phyloP scores from a whole-genome alignment of 2,888 invertebrate genomes.

The Acanthosoma haemorrhoidale region DNA sequence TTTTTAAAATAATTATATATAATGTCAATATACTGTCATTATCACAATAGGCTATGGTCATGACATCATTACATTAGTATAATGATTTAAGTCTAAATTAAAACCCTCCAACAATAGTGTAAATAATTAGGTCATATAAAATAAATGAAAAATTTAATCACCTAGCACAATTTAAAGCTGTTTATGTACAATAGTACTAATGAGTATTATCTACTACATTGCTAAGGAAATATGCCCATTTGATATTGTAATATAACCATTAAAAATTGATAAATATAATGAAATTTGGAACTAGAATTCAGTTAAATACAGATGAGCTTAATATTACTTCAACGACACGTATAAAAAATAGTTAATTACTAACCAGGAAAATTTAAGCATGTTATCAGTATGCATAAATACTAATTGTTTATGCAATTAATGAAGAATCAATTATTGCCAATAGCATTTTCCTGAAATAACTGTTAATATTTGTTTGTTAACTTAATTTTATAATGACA shows the following conservation, averaged over 20 bases:
- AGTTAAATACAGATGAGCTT: no score
- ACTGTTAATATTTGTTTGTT: background rate
- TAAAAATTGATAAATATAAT: no score
- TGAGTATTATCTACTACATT: background rate
- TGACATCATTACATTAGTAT: background rate
- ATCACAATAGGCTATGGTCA: slow-evolving; percentile 1
- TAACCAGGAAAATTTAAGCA: background rate
- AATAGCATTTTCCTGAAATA: background rate
- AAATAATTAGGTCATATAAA: background rate
- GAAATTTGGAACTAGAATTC: no score
- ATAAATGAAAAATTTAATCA: background rate
- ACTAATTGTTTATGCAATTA: background rate
- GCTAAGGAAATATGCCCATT: no score
- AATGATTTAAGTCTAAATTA: background rate
- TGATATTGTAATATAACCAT: no score
- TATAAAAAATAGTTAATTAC: slow-evolving; percentile 2
- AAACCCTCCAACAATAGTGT: background rate
- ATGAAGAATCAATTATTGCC: slow-evolving; percentile 2
- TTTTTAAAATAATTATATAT: background rate
- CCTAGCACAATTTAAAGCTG: background rate
- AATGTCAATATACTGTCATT: slow-evolving; percentile 1
- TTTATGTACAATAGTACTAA: background rate
- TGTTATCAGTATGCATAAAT: background rate
- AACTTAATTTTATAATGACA: background rate
- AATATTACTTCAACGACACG: no score